Evolutionary conservation across 2,113 vertebrate species (phyloP), one percentile per base, ranked within the genome.

Genomic region (Irena cyanogastra): DNA sequence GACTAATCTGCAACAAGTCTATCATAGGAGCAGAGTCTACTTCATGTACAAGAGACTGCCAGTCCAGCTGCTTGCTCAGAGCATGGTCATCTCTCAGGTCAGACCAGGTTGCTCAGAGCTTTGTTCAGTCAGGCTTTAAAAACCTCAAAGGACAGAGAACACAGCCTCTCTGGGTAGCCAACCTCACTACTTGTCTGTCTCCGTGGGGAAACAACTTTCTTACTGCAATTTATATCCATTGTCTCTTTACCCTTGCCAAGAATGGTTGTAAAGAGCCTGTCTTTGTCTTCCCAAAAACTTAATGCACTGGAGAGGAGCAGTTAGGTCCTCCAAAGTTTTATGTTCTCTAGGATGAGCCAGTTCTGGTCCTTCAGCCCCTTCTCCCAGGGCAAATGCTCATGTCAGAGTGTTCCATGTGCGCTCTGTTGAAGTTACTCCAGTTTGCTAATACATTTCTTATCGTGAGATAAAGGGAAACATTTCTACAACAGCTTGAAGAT

Each of bases 81-180:
- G 10, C 12, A 30, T 0, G 2, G 13, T 3, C 20, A 16, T 33
- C 31, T 44, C 0, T 0, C 2, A 66, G 17, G 31, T 80, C 44
- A 44, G 53, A 28, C 2, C 11, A 33, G 27, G 19, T 19, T 88
- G 21, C 19, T 49, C 16, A 39, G 6, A 64, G 22, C 12, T 93
- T 75, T 76, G 27, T 31, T 24, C 24, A 56, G 44, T 17, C 19
- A 49, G 9, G 13, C 27, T 81, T 60, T 83, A n/a, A 68, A 88
- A 94, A 37, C 0, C 6, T 21, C 18, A 57, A 49, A 69, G 31
- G 16, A 47, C 21, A 50, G 42, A 54, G 9, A 27, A 11, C 14
- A n/a, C 9, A 63, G 3, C 8, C 8, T 78, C 19, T 57, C 23
- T 30, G 16, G 20, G 41, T 6, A 54, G 10, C 2, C 13, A 18